Conservation (phyloP, 2,888 invertebrate species). For the Tigriopus californicus region DNA sequence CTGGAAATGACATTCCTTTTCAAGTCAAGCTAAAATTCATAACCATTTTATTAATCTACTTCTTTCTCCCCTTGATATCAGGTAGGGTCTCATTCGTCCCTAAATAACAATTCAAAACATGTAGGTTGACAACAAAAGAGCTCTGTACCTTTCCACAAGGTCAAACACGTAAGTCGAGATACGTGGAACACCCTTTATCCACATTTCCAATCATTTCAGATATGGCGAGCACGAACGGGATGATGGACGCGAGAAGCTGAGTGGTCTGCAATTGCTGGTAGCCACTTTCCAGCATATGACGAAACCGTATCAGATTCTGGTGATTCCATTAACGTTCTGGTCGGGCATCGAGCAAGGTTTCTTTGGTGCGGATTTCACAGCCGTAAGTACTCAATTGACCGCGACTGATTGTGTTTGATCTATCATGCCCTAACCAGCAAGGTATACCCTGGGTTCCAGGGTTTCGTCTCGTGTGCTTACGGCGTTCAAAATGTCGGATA, state of each 20-base stretch:
- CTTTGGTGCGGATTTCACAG: conserved; percentile 50
- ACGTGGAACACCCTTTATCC: too few relatives aligned
- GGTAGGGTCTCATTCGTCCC: too few relatives aligned
- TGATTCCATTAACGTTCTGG: conserved; percentile 87
- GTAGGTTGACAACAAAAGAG: too few relatives aligned
- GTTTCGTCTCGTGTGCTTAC: conserved; percentile 67
- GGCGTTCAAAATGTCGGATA: conserved; percentile 85
- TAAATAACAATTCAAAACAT: too few relatives aligned
- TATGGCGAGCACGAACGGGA: conserved; percentile 66
- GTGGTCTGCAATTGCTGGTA: conserved; percentile 58
- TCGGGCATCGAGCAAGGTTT: conserved; percentile 96
- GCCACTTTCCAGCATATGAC: conserved; percentile 77
- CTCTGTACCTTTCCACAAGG: too few relatives aligned
- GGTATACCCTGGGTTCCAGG: conserved; percentile 34
- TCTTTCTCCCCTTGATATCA: too few relatives aligned
- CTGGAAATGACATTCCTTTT: too few relatives aligned
- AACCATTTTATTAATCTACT: too few relatives aligned
- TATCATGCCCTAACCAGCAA: too few relatives aligned
- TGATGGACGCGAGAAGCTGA: conserved; percentile 50
- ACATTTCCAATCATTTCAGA: conserved; percentile 30
- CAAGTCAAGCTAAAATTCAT: too few relatives aligned
- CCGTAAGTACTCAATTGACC: conserved; percentile 23
- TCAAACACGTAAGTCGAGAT: too few relatives aligned
- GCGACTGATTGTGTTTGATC: background rate
- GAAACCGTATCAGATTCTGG: conserved; percentile 72